Evolutionary conservation across 1,140 invertebrate genomes (phyloP), one percentile per base, ranked within the genome.

Genomic region (Chironomus striatipennis): DNA sequence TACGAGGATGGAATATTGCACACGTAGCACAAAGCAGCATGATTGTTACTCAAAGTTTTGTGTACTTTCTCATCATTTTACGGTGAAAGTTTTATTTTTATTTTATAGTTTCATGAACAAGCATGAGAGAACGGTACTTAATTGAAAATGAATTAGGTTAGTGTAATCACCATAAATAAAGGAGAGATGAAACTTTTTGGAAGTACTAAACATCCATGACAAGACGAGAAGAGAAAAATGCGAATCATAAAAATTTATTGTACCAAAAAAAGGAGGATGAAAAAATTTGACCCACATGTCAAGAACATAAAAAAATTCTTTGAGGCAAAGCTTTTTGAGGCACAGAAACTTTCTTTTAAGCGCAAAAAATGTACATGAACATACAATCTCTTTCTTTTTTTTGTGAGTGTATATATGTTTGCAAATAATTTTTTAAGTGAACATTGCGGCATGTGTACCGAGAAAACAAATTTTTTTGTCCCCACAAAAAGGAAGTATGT

Each of bases 81-180:
- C 24, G 24, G 24, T 5, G 24, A 34, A 34, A 34, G 24, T 34
- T 34, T 34, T 34, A 34, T 34, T 34, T 34, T 34, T 34, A 34
- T 34, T 34, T 34, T 34, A 34, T 5, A 2, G 24, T 34, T 34
- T 34, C 24, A 34, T 47, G 15, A 47, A 47, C 43, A 15, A 10
- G 15, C 43, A 57, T 57, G 47, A 57, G 4, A 57, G n/a, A 15
- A 57, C 1, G 15, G 47, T 5, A 57, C n/a, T 57, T n/a, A 57
- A 57, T 57, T 57, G 12, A 15, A 57, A 57, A n/a, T 57, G 47
- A 57, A 57, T 57, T 57, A 57, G 47, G 47, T 57, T n/a, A 57
- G n/a, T n/a, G 12, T 57, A 57, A 57, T 57, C 47, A 57, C n/a
- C 47, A 57, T 57, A 57, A 57, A 57, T 57, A 57, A 57, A 57